Base-by-base conservation (phyloP, 2,888 invertebrate species). In the Cerastis leucographa region DNA sequence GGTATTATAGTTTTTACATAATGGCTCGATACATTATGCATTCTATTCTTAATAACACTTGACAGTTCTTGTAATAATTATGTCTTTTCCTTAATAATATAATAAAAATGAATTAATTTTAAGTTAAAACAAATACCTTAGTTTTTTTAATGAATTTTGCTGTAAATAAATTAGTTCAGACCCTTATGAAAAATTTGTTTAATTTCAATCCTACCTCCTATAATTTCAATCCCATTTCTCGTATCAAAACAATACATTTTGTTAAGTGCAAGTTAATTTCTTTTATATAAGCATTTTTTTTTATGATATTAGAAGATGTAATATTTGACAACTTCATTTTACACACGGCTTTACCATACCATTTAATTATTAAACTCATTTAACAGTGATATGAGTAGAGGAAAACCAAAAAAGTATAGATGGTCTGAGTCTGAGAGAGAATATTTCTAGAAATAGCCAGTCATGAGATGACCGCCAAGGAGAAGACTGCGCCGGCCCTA, bases 151-250 rank as follows among this genome's bases (percentile, higher is more conserved):
- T 42, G 2, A 9, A 29, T 46, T 68, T 71, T 46, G 3, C 19
- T 29, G 14, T 59, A 19, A 78, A 78, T 76, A 76, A 76, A 76
- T 49, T 17, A 12, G 5, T 56, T 44, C 3, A 25, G n/a, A 59
- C 8, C 19, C 14, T n/a, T 25, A 3, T 12, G 5, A 68, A 59
- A 59, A 35, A 2, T 1, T 76, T 42, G 49, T 76, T 70, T 78
- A 11, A 29, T 61, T 67, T 35, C 17, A 51, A 35, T 51, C 70
- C 56, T 22, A n/a, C 56, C 29, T 46, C 56, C 71, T 61, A 19
- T 71, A 61, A 51, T 44, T 19, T 22, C 42, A 51, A 9, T 29
- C 6, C 11, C 12, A 54, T n/a, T 54, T n/a, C 12, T n/a, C 19
- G 54, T 35, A 44, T 29, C 29, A 54, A 54, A 51, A 22, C n/a